A percentile compares a stretch with the other conserved stretches of the same genome.
phyloP scores from a whole-genome alignment of 2,113 vertebrate genomes.

The Salvator merianae region DNA sequence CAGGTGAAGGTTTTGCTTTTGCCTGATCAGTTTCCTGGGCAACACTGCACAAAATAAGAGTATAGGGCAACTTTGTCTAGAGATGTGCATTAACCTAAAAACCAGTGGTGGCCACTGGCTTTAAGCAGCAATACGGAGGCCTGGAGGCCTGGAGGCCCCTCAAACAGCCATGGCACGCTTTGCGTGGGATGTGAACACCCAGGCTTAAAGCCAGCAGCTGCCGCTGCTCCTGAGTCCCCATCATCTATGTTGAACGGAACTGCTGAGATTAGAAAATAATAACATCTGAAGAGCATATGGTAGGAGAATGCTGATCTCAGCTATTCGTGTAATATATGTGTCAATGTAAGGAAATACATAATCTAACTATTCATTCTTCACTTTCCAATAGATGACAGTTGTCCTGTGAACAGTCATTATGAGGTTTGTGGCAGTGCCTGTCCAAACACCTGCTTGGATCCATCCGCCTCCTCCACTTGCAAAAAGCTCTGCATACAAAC shows the following conservation, averaged over 20 bases:
- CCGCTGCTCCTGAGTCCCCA: no score
- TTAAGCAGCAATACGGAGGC: no score
- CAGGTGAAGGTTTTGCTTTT: no score
- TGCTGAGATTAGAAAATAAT: background rate
- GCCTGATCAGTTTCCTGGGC: no score
- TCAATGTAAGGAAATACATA: background rate
- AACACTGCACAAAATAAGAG: no score
- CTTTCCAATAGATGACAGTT: background rate
- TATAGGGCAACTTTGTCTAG: no score
- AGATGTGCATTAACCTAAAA: no score
- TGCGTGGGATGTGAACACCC: no score
- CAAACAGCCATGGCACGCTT: no score
- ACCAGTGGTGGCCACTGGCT: no score
- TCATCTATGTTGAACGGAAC: background rate
- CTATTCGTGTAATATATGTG: background rate
- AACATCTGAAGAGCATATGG: background rate
- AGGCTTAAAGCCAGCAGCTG: no score
- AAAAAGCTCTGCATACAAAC: constrained; percentile 13
- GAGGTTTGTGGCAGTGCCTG: constrained; percentile 40
- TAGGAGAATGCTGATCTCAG: background rate
- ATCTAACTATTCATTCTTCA: background rate
- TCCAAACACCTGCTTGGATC: constrained; percentile 26
- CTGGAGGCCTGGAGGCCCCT: no score
- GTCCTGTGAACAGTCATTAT: constrained; percentile 50
- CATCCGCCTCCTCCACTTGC: constrained; percentile 8